These are phyloP conservation scores for Sardina pilchardus DNA, from an alignment of 2,113 vertebrate genomes.

Conservation along the genomic window DNA sequence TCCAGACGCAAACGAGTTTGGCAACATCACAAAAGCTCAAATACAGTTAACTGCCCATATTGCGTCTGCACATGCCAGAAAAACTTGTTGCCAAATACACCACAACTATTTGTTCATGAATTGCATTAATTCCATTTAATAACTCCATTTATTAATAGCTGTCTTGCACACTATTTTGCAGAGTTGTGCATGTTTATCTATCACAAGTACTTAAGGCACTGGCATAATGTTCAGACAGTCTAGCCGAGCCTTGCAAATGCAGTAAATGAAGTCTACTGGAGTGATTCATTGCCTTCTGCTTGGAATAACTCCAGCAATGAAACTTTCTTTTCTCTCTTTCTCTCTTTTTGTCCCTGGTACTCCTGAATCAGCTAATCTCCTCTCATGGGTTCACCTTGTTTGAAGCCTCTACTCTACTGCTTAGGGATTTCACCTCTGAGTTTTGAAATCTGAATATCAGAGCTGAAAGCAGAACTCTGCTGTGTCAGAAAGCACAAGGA, in stretches of 20 bases:
- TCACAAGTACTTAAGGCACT: background rate
- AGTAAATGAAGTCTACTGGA: background rate
- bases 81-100: background rate
- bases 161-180: background rate
- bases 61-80: background rate
- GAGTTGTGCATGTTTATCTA: background rate
- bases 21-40: background rate
- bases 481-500: background rate
- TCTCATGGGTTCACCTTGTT: background rate
- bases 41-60: background rate
- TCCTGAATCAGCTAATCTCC: background rate
- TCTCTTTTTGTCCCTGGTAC: background rate
- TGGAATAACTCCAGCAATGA: background rate
- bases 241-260: background rate
- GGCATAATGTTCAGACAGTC: conserved; percentile 1
- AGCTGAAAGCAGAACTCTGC: background rate
- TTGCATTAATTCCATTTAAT: background rate
- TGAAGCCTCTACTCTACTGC: background rate
- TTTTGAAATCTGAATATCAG: background rate
- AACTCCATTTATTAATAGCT: background rate
- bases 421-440: background rate
- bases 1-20: background rate
- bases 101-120: background rate
- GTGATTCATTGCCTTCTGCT: conserved; percentile 9
- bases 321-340: background rate